Evolutionary conservation across 2,113 vertebrate species (phyloP).

Genomic region (Dasypus novemcinctus): DNA sequence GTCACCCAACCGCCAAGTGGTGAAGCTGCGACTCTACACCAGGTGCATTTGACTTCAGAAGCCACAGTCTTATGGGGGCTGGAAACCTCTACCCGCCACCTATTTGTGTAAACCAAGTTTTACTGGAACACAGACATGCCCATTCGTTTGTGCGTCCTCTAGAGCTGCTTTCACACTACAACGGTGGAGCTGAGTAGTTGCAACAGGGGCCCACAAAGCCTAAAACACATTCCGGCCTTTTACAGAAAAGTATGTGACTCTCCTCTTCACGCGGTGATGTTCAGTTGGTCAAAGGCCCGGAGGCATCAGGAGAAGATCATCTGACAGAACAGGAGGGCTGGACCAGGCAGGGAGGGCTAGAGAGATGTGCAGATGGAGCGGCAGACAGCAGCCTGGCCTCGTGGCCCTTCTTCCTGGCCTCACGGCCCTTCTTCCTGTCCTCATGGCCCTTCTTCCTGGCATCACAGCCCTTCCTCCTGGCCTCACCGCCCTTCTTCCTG

Average conservation of each 20-base stretch:
- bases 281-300: not conserved
- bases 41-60: not conserved
- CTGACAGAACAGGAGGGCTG: not conserved
- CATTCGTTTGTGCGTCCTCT: not conserved
- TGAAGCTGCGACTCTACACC: not conserved
- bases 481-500: not conserved
- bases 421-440: not conserved
- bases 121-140: not conserved
- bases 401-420: rapidly evolving
- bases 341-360: no score
- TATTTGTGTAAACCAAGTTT: slow-evolving; percentile 29
- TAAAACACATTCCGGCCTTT: not conserved
- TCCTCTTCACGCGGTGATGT: rapidly evolving
- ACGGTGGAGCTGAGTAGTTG: not conserved
- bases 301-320: not conserved
- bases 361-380: not conserved
- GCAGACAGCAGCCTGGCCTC: not conserved
- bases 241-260: not conserved
- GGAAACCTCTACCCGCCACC: not conserved
- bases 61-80: not conserved
- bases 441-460: not conserved
- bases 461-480: no score
- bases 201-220: not conserved
- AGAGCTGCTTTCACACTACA: not conserved
- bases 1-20: not conserved